These are phyloP conservation scores for Cheilosia grossa DNA, from an alignment of 2,888 invertebrate species.

Conservation along the genomic window DNA sequence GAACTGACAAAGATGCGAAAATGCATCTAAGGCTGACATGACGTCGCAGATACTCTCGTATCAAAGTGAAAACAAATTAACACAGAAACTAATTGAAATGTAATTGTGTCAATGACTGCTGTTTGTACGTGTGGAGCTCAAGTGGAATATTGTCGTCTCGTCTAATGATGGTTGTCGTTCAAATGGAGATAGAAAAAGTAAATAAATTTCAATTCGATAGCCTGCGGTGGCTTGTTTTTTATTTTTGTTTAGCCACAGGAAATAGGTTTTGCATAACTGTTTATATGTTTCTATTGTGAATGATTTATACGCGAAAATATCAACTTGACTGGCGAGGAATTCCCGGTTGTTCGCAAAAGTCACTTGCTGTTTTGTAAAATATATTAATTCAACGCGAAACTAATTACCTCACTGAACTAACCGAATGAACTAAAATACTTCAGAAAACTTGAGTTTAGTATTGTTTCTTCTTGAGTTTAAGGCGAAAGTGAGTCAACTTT, in stretches of 20 bases:
- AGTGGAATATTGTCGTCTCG: slow-evolving; percentile 50
- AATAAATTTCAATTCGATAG: slow-evolving; percentile 4
- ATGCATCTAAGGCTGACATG: slow-evolving; percentile 12
- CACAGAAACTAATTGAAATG: slow-evolving; percentile 69
- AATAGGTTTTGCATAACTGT: too few species aligned
- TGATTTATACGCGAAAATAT: too few species aligned
- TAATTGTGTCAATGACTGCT: slow-evolving; percentile 76
- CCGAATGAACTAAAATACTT: too few species aligned
- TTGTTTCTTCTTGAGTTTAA: too few species aligned
- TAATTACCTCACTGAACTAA: too few species aligned
- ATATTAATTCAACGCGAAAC: too few species aligned
- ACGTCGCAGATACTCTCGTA: neutral
- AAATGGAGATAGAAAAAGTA: neutral
- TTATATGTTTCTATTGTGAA: too few species aligned
- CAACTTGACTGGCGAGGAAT: too few species aligned
- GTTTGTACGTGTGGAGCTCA: slow-evolving; percentile 34
- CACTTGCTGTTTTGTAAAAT: too few species aligned
- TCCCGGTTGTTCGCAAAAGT: too few species aligned
- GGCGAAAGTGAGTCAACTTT: too few species aligned
- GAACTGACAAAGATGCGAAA: slow-evolving; percentile 9
- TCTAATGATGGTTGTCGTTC: slow-evolving; percentile 10
- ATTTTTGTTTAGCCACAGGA: neutral
- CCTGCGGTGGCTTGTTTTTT: neutral
- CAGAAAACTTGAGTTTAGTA: too few species aligned
- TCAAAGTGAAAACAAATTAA: slow-evolving; percentile 54